Conservation (phyloP, 2,113 vertebrate genomes). For the Machaerirhynchus nigripectus region DNA sequence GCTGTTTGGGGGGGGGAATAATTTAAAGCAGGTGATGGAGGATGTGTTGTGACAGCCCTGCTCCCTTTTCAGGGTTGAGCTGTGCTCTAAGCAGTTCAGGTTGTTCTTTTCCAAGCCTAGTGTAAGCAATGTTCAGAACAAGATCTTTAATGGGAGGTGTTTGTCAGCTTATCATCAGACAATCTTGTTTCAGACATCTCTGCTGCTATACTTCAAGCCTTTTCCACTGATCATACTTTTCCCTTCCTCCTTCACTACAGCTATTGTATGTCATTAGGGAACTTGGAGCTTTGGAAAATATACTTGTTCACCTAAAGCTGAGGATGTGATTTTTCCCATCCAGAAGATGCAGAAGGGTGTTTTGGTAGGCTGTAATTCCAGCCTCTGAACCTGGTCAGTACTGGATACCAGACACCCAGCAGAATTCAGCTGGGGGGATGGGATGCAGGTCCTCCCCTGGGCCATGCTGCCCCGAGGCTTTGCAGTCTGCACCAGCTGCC, state of each 20-base stretch:
- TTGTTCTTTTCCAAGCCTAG: not conserved
- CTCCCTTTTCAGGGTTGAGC: not conserved
- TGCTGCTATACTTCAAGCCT: not conserved
- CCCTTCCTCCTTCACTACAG: not conserved
- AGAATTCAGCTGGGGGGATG: not conserved
- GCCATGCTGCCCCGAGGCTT: accelerated
- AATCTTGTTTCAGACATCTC: not conserved
- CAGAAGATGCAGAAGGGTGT: not conserved
- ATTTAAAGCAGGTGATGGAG: not conserved
- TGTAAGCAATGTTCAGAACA: not conserved
- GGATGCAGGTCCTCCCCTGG: not conserved
- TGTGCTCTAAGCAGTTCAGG: not conserved
- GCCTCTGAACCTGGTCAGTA: not conserved
- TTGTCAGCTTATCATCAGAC: not conserved
- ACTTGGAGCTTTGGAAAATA: not conserved
- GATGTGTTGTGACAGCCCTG: not conserved
- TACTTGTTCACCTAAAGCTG: not conserved
- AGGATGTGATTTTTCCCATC: not conserved
- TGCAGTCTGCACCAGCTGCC: not conserved
- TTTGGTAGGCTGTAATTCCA: not conserved
- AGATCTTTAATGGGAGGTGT: not conserved
- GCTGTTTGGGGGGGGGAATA: not conserved
- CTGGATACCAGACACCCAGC: not conserved
- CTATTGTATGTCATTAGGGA: not conserved
- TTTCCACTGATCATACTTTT: not conserved